A percentile compares a stretch with the other conserved stretches of the same genome.
Evolutionary conservation across 2,113 vertebrate species (phyloP).

Genomic region (Cryptomyrus ogoouensis): DNA sequence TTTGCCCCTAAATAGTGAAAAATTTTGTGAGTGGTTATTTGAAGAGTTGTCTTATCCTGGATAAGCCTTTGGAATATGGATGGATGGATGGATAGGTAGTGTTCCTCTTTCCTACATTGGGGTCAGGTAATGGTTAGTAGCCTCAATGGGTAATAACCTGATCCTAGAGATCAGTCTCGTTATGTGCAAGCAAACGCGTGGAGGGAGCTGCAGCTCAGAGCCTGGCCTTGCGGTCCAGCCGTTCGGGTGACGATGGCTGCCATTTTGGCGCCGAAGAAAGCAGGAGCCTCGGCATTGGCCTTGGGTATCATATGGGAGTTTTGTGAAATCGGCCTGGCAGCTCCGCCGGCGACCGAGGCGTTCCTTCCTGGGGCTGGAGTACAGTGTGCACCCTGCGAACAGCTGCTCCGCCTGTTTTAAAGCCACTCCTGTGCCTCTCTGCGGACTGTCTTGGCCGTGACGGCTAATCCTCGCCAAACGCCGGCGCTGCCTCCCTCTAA

Average conservation of each 20-base stretch:
- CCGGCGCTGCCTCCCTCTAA: slow-evolving; percentile 59
- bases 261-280: neutral
- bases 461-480: slow-evolving; percentile 55
- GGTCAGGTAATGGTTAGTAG: neutral
- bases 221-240: neutral
- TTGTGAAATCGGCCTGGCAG: slow-evolving; percentile 45
- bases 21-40: neutral
- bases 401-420: slow-evolving; percentile 65
- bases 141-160: neutral
- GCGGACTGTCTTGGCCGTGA: slow-evolving; percentile 46
- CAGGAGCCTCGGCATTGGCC: neutral
- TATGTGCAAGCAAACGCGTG: slow-evolving; percentile 14
- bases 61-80: neutral
- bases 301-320: slow-evolving; percentile 45
- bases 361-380: slow-evolving; percentile 39
- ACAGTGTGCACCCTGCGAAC: slow-evolving; percentile 52
- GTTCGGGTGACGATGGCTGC: neutral
- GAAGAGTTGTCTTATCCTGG: neutral
- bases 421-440: slow-evolving; percentile 54
- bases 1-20: neutral
- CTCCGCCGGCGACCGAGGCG: slow-evolving; percentile 38
- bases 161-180: neutral
- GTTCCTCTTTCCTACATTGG: slow-evolving; percentile 7
- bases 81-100: neutral
- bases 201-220: neutral